Evolutionary conservation across 1,140 invertebrate genomes (phyloP).

Genomic region (Maconellicoccus hirsutus): DNA sequence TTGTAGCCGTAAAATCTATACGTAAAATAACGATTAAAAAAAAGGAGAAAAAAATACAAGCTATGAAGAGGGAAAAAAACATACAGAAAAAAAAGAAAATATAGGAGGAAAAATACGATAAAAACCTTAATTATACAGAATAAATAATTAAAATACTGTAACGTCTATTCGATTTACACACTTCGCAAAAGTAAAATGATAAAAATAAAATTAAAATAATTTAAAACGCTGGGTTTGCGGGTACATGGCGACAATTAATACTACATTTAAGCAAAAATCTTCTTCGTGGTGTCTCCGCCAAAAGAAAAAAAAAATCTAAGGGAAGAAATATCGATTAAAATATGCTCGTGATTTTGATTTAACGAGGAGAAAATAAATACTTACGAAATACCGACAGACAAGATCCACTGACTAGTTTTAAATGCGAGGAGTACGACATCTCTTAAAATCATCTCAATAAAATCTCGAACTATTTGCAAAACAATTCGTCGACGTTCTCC

Average conservation of each 20-base stretch:
- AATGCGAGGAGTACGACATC: slow-evolving; percentile 12
- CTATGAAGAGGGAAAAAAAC: too few relatives aligned
- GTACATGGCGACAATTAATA: neutral
- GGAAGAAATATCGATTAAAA: too few relatives aligned
- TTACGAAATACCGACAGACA: neutral
- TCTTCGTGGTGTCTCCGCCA: neutral
- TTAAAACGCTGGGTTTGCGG: neutral
- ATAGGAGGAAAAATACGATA: neutral
- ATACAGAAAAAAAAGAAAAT: too few relatives aligned
- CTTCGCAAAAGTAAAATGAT: neutral
- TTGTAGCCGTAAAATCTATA: neutral
- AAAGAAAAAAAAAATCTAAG: too few relatives aligned
- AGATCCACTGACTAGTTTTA: slow-evolving; percentile 16
- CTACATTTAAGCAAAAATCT: neutral
- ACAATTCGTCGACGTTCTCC: slow-evolving; percentile 52
- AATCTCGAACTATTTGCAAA: slow-evolving; percentile 25
- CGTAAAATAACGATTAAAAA: too few relatives aligned
- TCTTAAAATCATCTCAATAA: neutral
- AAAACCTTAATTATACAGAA: neutral
- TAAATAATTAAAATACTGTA: slow-evolving; percentile 1
- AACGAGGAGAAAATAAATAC: too few relatives aligned
- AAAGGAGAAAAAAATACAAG: too few relatives aligned
- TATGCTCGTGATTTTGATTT: too few relatives aligned
- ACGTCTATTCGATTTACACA: neutral
- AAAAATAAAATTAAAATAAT: neutral